Percentiles rank a stretch among this genome's conserved stretches.
Conservation (phyloP, 2,797 vertebrate species). For the Hapalemur alaotrensis region DNA sequence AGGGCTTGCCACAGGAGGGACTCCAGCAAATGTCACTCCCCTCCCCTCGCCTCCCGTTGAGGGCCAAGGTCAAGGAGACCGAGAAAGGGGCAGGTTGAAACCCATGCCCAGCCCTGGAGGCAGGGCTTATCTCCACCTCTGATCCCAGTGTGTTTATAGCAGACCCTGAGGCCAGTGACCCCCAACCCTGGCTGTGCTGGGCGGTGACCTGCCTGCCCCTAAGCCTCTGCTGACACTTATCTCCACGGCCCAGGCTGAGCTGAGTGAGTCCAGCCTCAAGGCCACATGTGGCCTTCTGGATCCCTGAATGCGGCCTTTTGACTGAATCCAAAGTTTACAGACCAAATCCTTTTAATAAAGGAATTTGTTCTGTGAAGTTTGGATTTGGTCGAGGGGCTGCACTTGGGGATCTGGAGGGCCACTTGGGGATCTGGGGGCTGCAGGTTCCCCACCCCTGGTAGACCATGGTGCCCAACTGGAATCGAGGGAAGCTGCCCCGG, state of each 20-base stretch:
- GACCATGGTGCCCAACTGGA: too few relatives aligned
- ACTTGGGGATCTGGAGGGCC: too few relatives aligned
- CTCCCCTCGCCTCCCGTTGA: background rate
- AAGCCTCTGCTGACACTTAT: background rate
- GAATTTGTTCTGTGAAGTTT: too few relatives aligned
- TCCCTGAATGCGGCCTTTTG: too few relatives aligned
- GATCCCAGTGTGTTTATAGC: background rate
- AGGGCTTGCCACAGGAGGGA: background rate
- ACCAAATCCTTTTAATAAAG: too few relatives aligned
- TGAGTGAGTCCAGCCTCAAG: background rate
- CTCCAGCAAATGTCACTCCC: background rate
- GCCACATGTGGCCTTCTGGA: too few relatives aligned
- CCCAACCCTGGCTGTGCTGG: background rate
- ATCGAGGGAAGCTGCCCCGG: background rate
- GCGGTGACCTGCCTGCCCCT: background rate
- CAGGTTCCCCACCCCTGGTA: too few relatives aligned
- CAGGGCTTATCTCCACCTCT: background rate
- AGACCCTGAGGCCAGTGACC: conserved; percentile 35
- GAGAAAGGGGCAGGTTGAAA: background rate
- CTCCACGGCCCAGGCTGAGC: background rate
- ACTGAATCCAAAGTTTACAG: too few relatives aligned
- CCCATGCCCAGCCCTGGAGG: background rate
- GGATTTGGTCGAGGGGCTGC: too few relatives aligned
- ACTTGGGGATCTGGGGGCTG: too few relatives aligned
- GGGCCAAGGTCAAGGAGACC: background rate